Conservation (phyloP, 2,797 vertebrate species). For the Syncerus caffer region DNA sequence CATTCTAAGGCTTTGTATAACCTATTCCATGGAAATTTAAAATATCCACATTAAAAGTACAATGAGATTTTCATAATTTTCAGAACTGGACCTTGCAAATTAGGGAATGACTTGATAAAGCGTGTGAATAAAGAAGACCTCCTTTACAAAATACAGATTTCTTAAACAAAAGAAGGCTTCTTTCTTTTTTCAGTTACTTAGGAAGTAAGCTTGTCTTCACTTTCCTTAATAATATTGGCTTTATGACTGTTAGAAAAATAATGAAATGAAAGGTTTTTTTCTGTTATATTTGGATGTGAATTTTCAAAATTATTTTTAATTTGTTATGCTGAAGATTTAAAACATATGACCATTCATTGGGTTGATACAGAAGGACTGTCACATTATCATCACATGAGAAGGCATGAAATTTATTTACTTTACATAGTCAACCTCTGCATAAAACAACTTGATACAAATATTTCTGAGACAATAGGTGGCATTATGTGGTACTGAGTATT, state of each 20-base stretch:
- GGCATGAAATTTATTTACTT: constrained; percentile 95
- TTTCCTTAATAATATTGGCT: constrained; percentile 63
- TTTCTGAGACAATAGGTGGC: constrained; percentile 84
- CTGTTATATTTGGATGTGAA: constrained; percentile 87
- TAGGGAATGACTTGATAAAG: background rate
- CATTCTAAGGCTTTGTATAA: background rate
- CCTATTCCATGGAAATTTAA: background rate
- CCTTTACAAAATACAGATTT: background rate
- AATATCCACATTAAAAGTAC: background rate
- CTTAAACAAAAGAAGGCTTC: constrained; percentile 32
- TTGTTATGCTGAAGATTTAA: constrained; percentile 88
- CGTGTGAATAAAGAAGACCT: background rate
- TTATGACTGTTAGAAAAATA: constrained; percentile 82
- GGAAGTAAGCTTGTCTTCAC: constrained; percentile 40
- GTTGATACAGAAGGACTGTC: constrained; percentile 89
- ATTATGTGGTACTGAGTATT: constrained; percentile 79
- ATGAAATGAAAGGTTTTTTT: constrained; percentile 85
- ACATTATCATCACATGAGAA: constrained; percentile 96
- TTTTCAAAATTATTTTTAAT: constrained; percentile 95
- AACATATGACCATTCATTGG: constrained; percentile 87
- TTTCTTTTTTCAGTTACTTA: constrained; percentile 39
- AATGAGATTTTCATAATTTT: background rate
- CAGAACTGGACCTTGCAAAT: background rate
- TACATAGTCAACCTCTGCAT: constrained; percentile 87
- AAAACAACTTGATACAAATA: constrained; percentile 89